Percentiles rank a stretch among this genome's conserved stretches.
Conservation (phyloP, 2,113 vertebrate genomes). For the Pteronura brasiliensis region DNA sequence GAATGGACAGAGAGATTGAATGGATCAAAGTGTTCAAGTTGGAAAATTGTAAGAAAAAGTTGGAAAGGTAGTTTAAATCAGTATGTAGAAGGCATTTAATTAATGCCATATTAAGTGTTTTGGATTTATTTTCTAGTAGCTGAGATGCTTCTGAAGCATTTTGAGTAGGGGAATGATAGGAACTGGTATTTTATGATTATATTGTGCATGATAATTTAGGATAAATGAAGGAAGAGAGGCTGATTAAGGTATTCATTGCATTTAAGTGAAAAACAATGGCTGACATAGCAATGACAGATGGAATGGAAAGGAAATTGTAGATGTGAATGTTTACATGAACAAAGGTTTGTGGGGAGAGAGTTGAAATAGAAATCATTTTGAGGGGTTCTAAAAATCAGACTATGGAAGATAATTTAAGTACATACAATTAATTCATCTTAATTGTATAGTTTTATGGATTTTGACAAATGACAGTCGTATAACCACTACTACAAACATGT, state of each 20-base stretch:
- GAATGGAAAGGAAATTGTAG: background rate
- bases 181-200: background rate
- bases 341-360: background rate
- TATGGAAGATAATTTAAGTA: background rate
- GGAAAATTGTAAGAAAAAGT: background rate
- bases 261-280: background rate
- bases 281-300: background rate
- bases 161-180: background rate
- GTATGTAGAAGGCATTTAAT: background rate
- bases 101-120: background rate
- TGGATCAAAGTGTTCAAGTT: background rate
- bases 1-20: background rate
- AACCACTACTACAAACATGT: background rate
- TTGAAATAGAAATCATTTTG: background rate
- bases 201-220: background rate
- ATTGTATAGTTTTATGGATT: background rate
- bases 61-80: background rate
- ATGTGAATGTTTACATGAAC: background rate
- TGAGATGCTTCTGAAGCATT: background rate
- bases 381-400: background rate
- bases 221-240: background rate
- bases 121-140: background rate
- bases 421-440: background rate
- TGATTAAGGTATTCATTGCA: background rate
- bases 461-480: background rate